These are phyloP conservation scores for Zaprionus africanus DNA, from an alignment of 1,140 invertebrate genomes.

Conservation along the genomic window DNA sequence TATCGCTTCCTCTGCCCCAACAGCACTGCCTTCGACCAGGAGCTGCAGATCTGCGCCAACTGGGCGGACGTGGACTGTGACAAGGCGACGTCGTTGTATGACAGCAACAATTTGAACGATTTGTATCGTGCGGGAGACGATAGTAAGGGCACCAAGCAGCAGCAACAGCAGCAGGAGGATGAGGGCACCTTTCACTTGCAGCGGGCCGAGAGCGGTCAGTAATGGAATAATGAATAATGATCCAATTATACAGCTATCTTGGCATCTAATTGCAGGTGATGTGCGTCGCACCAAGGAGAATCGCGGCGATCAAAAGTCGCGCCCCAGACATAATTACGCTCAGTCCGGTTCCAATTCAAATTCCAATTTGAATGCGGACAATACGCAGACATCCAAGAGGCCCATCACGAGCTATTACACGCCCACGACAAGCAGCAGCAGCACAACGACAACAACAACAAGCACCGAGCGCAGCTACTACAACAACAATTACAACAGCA, in stretches of 20 bases:
- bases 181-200: slow-evolving; percentile 91
- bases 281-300: slow-evolving; percentile 78
- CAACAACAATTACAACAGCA: slow-evolving; percentile 50
- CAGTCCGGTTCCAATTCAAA: slow-evolving; percentile 31
- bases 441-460: slow-evolving; percentile 58
- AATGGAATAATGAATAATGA: slow-evolving; percentile 33
- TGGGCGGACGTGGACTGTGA: slow-evolving; percentile 95
- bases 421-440: slow-evolving; percentile 64
- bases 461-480: slow-evolving; percentile 70
- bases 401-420: slow-evolving; percentile 83
- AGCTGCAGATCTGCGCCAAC: slow-evolving; percentile 95
- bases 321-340: slow-evolving; percentile 66
- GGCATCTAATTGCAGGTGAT: slow-evolving; percentile 67
- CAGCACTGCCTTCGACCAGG: slow-evolving; percentile 96
- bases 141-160: slow-evolving; percentile 85
- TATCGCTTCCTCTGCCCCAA: slow-evolving; percentile 95
- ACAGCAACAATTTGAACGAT: slow-evolving; percentile 92
- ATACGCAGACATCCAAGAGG: slow-evolving; percentile 65
- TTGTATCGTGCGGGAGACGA: slow-evolving; percentile 89
- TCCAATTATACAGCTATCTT: slow-evolving; percentile 20
- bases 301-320: slow-evolving; percentile 73
- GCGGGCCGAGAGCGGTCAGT: slow-evolving; percentile 88
- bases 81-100: slow-evolving; percentile 90
- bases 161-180: slow-evolving; percentile 85
- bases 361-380: slow-evolving; percentile 61